These are phyloP conservation scores for Ommatoiulus sabulosus DNA, from an alignment of 2,888 invertebrate species.

Conservation along the genomic window DNA sequence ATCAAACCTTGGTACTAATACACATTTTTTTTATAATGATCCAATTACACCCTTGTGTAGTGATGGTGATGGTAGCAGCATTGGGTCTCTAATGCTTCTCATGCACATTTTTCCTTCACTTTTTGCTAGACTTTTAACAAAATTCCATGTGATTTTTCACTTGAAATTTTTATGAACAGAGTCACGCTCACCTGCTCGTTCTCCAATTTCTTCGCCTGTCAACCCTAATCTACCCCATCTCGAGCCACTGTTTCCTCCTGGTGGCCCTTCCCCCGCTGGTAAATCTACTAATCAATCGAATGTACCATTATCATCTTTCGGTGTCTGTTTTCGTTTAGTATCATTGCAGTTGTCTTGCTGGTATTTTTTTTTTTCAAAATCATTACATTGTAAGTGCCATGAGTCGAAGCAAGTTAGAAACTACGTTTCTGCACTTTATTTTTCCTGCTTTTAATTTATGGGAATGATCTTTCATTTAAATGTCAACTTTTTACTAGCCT, in stretches of 20 bases:
- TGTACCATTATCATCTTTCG: neutral
- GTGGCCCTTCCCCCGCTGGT: constrained; percentile 71
- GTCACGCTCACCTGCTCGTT: constrained; percentile 60
- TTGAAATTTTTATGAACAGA: constrained; percentile 54
- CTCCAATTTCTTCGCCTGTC: constrained; percentile 73
- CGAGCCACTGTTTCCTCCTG: constrained; percentile 64
- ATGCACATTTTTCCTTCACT: neutral
- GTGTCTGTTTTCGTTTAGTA: neutral
- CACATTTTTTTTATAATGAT: constrained; percentile 29
- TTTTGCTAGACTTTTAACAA: neutral
- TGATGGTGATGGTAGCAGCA: neutral
- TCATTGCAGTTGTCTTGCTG: neutral
- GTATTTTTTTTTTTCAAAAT: neutral
- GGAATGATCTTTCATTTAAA: too few species aligned
- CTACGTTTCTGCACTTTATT: too few species aligned
- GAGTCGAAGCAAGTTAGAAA: neutral
- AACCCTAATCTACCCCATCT: constrained; percentile 74
- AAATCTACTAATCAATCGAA: constrained; percentile 61
- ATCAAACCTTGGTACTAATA: constrained; percentile 57
- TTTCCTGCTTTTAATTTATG: neutral
- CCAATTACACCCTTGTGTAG: neutral
- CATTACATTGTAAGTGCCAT: neutral
- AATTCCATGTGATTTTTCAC: constrained; percentile 16
- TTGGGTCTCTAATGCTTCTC: neutral
- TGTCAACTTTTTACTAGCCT: too few species aligned